A percentile compares a stretch with the other conserved stretches of the same genome.
Evolutionary conservation across 1,140 invertebrate genomes (phyloP).

Genomic region (Zaprionus taronus): DNA sequence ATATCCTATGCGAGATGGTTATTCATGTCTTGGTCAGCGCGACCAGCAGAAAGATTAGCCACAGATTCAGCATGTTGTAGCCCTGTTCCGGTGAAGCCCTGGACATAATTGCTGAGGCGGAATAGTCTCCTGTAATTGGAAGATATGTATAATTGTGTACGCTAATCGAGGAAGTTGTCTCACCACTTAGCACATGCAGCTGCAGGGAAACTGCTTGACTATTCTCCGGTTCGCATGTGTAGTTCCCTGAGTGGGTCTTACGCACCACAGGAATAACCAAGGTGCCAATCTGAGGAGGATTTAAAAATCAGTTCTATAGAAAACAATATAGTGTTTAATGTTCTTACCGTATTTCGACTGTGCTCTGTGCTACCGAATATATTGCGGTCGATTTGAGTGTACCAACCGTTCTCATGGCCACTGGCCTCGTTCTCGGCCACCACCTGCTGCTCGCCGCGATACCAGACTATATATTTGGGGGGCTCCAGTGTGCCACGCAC

Average conservation of each 20-base stretch:
- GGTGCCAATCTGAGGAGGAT: conserved; percentile 61
- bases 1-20: conserved; percentile 29
- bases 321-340: neutral
- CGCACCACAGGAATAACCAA: conserved; percentile 88
- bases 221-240: conserved; percentile 75
- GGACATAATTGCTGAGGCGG: conserved; percentile 79
- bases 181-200: conserved; percentile 79
- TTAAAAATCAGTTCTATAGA: neutral
- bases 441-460: conserved; percentile 88
- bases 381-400: conserved; percentile 73
- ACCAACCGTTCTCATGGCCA: conserved; percentile 55
- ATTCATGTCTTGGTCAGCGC: conserved; percentile 71
- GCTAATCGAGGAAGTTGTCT: neutral
- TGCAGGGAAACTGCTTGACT: conserved; percentile 72
- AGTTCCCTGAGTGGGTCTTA: conserved; percentile 76
- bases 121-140: conserved; percentile 74
- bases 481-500: conserved; percentile 86
- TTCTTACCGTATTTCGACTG: conserved; percentile 61
- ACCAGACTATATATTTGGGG: conserved; percentile 87
- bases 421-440: conserved; percentile 61
- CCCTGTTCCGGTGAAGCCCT: conserved; percentile 49
- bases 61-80: conserved; percentile 63
- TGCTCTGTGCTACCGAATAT: conserved; percentile 74
- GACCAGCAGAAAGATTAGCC: conserved; percentile 70
- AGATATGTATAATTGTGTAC: neutral